These are phyloP conservation scores for Ashinkailepas kermadecensis DNA, from an alignment of 2,888 invertebrate genomes.

Conservation along the genomic window DNA sequence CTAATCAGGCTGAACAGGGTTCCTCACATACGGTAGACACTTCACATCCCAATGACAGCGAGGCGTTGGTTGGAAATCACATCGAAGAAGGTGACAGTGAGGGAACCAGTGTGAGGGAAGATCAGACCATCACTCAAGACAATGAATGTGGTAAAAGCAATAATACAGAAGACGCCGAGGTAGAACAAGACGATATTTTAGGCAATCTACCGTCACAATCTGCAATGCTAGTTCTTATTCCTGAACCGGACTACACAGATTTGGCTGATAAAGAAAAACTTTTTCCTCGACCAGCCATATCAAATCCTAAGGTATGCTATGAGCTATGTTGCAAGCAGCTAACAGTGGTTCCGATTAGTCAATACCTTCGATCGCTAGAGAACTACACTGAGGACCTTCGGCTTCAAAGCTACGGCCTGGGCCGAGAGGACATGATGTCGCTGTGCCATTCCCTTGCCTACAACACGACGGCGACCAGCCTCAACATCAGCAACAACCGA, in stretches of 20 bases:
- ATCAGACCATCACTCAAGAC: no score
- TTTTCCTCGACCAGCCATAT: not conserved
- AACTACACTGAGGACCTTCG: not conserved
- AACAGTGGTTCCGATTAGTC: not conserved
- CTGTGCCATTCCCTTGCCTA: conserved; percentile 1
- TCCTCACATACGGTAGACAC: no score
- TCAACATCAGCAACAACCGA: not conserved
- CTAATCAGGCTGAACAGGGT: no score
- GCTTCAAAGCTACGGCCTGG: not conserved
- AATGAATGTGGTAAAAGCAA: no score
- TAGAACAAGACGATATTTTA: not conserved
- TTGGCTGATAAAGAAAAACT: not conserved
- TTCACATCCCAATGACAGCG: no score
- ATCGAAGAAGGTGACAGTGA: no score
- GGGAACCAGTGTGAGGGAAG: no score
- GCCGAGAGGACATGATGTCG: not conserved
- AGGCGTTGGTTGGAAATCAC: no score
- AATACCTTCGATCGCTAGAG: not conserved
- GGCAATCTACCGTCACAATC: not conserved
- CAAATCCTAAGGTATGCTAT: not conserved
- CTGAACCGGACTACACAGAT: not conserved
- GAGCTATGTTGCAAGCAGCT: not conserved
- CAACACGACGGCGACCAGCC: not conserved
- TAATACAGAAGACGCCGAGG: no score
- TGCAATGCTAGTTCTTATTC: not conserved